Base-by-base conservation (phyloP, 1,140 invertebrate genomes). In the Bilobella aurantiaca region DNA sequence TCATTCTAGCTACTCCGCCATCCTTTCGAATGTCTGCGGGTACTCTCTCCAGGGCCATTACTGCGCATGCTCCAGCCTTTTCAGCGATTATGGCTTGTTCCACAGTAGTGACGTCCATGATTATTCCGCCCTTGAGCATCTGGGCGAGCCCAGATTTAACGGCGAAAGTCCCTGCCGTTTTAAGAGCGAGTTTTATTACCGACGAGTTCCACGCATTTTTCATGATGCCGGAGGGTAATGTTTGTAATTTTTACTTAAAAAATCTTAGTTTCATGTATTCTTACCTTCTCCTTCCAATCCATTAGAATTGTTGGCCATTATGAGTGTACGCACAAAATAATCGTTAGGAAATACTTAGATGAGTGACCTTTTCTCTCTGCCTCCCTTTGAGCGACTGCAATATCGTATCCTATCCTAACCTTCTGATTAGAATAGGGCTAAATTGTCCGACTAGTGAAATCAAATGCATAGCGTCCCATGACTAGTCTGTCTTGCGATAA, bases 41-140 rank as follows among this genome's bases (percentile, higher is more conserved):
- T 3, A 59, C 28, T 18, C 28, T 5, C 58, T 59, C 58, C 58
- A 59, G 28, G 3, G 58, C 58, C 58, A 59, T 59, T 8, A 59
- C 58, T 8, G 58, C 58, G 5, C 8, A 8, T 8, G 58, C 58
- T 8, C 58, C 58, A 59, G 58, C 58, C 28, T 14, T 23, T 34
- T 59, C 58, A 34, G 58, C 58, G 28, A 59, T 59, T 16, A n/a
- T 29, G 3, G 58, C 58, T 5, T 59, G 12, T 23, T 59, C 58
- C 18, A 29, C 14, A 8, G 28, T 59, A 3, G 28, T 30, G 28
- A 59, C 58, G 58, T 59, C 58, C 58, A 59, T 59, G 14, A 59
- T 59, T 3, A 59, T 30, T 8, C 58, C 58, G 8, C 58, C 58
- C 31, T 59, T 59, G 8, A 59, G 58, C 58, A 59, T 59, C 28